Conservation (phyloP, 2,113 vertebrate species). For the Cyphotilapia sp. region DNA sequence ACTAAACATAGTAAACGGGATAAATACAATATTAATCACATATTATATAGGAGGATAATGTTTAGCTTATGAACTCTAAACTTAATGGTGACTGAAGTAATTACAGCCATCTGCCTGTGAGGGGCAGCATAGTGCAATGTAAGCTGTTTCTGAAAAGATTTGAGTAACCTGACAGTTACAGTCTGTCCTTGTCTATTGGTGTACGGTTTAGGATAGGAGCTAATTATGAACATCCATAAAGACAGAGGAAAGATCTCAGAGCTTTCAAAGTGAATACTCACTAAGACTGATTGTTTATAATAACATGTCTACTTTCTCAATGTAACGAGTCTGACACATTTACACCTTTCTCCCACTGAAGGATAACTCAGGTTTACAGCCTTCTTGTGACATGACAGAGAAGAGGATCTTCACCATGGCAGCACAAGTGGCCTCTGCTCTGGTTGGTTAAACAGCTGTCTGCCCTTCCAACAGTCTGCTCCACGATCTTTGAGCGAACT, state of each 20-base stretch:
- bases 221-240: not conserved
- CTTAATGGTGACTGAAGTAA: rapidly evolving
- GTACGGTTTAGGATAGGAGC: not conserved
- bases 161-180: not conserved
- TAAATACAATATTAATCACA: not conserved
- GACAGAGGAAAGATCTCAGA: not conserved
- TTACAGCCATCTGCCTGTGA: not conserved
- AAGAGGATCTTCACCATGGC: slow-evolving; percentile 69
- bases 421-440: slow-evolving; percentile 68
- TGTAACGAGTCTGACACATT: not conserved
- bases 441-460: slow-evolving; percentile 57
- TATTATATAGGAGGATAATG: not conserved
- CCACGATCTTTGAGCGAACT: rapidly evolving
- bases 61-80: not conserved
- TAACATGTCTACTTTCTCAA: not conserved
- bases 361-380: slow-evolving; percentile 7
- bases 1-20: rapidly evolving
- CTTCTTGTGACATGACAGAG: slow-evolving; percentile 62
- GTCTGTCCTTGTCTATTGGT: rapidly evolving
- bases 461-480: not conserved
- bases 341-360: not conserved
- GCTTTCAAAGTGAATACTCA: not conserved
- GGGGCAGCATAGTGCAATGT: not conserved
- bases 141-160: not conserved
- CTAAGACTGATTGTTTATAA: not conserved